A percentile compares a stretch with the other conserved stretches of the same genome.
phyloP scores from a whole-genome alignment of 2,113 vertebrate species.

The Phalacrocorax pelagicus region DNA sequence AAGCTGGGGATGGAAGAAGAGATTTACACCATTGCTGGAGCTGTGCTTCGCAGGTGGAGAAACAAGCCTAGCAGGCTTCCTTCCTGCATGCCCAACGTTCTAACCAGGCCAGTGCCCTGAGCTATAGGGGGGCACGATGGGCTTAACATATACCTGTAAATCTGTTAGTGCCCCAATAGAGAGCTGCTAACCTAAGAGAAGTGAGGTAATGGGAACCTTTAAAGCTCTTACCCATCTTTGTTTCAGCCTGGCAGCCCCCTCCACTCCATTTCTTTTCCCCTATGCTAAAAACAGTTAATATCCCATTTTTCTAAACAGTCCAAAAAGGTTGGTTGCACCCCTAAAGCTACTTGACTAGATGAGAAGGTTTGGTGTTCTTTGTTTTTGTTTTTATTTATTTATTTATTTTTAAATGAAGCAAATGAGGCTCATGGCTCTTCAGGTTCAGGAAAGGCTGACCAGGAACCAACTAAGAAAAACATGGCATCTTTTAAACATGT shows the following conservation, averaged over 20 bases:
- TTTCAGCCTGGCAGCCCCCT: not conserved
- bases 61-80: not conserved
- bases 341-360: not conserved
- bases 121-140: not conserved
- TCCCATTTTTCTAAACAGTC: not conserved
- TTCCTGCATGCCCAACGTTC: accelerated
- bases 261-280: not conserved
- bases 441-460: not conserved
- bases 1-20: not conserved
- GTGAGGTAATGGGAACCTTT: not conserved
- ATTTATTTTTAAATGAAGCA: not conserved
- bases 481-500: not conserved
- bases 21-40: not conserved
- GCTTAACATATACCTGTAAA: not conserved
- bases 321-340: not conserved
- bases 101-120: too few species aligned
- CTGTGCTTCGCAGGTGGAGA: not conserved
- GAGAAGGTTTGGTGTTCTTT: not conserved
- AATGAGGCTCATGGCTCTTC: not conserved
- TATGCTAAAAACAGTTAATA: not conserved
- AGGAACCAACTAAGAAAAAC: not conserved
- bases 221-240: not conserved
- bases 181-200: not conserved
- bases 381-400: too few species aligned
- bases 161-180: not conserved